Evolutionary conservation across 2,113 vertebrate species (phyloP).

Genomic region (Diglossa brunneiventris): DNA sequence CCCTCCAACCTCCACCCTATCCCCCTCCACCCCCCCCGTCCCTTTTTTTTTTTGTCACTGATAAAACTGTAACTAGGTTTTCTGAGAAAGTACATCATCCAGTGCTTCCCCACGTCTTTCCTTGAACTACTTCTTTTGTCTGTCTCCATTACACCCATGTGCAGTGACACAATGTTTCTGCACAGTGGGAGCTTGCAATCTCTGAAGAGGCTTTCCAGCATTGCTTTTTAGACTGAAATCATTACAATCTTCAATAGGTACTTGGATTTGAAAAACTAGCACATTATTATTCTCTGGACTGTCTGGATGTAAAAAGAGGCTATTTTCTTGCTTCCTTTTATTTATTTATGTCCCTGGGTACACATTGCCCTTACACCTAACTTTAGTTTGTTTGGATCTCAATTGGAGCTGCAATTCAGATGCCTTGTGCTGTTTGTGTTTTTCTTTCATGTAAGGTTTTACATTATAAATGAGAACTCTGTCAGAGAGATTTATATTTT

Average conservation of each 20-base stretch:
- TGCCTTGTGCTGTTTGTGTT: constrained; percentile 36
- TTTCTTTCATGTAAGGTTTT: constrained; percentile 64
- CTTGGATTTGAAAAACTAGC: constrained; percentile 75
- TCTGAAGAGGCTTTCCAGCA: constrained; percentile 77
- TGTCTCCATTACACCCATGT: constrained; percentile 71
- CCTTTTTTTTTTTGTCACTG: background rate
- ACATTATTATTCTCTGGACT: constrained; percentile 79
- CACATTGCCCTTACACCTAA: constrained; percentile 67
- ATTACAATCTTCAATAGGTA: constrained; percentile 78
- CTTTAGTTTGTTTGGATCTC: constrained; percentile 62
- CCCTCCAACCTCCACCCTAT: rapidly evolving
- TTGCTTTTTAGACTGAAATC: constrained; percentile 79
- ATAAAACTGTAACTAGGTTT: constrained; percentile 12
- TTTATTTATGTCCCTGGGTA: constrained; percentile 34
- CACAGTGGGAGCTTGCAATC: constrained; percentile 76
- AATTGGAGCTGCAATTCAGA: constrained; percentile 59
- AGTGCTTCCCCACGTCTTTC: constrained; percentile 41
- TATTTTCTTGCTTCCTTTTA: constrained; percentile 62
- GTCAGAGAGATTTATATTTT: constrained; percentile 46
- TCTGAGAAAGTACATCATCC: constrained; percentile 34
- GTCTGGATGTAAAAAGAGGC: constrained; percentile 71
- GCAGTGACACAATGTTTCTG: constrained; percentile 76
- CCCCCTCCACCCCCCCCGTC: rapidly evolving
- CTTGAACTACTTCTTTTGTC: constrained; percentile 77
- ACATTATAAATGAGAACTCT: constrained; percentile 60